A percentile compares a stretch with the other conserved stretches of the same genome.
Conservation (phyloP, 2,113 vertebrate species). For the Pitta sordida region DNA sequence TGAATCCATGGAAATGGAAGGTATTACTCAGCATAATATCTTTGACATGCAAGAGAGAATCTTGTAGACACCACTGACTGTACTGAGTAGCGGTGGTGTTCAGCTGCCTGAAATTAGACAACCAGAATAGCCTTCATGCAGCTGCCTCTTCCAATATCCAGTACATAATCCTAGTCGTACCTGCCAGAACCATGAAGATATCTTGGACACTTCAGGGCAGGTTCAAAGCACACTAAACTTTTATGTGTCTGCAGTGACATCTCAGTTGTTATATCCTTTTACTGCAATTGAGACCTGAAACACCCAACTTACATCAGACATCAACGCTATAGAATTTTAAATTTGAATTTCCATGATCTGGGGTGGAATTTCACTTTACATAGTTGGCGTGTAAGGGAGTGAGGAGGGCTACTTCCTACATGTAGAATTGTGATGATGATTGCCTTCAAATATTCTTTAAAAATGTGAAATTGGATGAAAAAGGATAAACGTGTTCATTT, state of each 20-base stretch:
- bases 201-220: not conserved
- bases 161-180: not conserved
- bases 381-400: not conserved
- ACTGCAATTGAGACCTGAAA: not conserved
- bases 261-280: not conserved
- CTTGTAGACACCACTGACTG: too few relatives aligned
- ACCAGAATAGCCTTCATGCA: not conserved
- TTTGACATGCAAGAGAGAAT: not conserved
- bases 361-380: not conserved
- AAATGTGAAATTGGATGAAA: conserved; percentile 38
- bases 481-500: not conserved
- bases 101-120: not conserved
- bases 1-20: not conserved
- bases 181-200: not conserved
- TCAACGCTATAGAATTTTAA: not conserved
- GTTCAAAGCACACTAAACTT: not conserved
- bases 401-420: not conserved
- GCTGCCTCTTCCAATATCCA: not conserved
- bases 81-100: not conserved
- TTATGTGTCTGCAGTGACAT: not conserved
- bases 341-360: not conserved
- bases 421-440: not conserved
- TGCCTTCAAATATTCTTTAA: not conserved
- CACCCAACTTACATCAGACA: not conserved
- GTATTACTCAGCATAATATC: not conserved